These are phyloP conservation scores for Eolophus roseicapilla DNA, from an alignment of 2,113 vertebrate genomes.

Conservation along the genomic window DNA sequence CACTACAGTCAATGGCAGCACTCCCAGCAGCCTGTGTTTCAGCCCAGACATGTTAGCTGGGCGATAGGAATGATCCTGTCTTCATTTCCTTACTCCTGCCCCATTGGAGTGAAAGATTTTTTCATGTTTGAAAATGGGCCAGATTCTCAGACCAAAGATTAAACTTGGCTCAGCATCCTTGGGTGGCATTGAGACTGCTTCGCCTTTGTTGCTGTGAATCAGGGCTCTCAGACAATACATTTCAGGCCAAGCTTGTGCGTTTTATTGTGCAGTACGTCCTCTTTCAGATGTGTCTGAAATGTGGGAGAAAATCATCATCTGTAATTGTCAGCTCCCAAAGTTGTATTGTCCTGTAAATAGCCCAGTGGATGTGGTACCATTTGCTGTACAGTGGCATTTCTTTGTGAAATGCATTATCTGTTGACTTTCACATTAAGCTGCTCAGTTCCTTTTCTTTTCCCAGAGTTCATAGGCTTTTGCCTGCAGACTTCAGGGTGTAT, in stretches of 20 bases:
- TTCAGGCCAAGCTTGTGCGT: background rate
- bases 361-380: background rate
- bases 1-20: conserved; percentile 16
- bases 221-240: conserved; percentile 8
- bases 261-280: background rate
- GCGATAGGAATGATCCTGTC: conserved; percentile 42
- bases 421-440: background rate
- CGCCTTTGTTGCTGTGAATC: conserved; percentile 19
- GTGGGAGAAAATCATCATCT: background rate
- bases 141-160: conserved; percentile 45
- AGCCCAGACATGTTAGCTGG: conserved; percentile 46
- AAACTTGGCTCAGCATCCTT: conserved; percentile 40
- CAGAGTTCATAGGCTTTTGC: background rate
- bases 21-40: conserved; percentile 18
- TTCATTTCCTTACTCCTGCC: conserved; percentile 59
- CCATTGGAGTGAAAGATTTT: background rate
- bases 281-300: conserved; percentile 19
- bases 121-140: conserved; percentile 38
- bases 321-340: background rate
- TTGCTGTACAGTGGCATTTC: background rate
- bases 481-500: background rate
- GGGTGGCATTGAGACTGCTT: conserved; percentile 48
- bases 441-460: background rate
- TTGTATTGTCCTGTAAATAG: conserved; percentile 2
- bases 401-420: background rate